These are phyloP conservation scores for Tiphia femorata DNA, from an alignment of 2,888 invertebrate species.

Conservation along the genomic window DNA sequence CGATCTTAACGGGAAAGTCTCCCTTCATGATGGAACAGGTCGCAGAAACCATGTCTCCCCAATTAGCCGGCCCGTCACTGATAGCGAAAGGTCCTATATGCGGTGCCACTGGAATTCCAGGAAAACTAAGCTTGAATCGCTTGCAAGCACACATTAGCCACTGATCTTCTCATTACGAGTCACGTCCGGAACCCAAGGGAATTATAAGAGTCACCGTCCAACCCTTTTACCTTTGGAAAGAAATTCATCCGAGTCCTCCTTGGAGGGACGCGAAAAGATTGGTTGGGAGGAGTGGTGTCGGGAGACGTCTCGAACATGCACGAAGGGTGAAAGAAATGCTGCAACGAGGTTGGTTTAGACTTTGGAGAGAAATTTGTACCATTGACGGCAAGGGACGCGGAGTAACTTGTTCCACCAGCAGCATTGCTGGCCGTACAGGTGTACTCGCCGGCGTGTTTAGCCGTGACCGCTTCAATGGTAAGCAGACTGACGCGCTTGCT, in stretches of 20 bases:
- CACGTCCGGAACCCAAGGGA: no score
- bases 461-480: conserved; percentile 76
- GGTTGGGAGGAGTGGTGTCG: no score
- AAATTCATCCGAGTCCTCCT: no score
- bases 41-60: conserved; percentile 68
- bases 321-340: conserved; percentile 17
- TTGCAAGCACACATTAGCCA: no score
- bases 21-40: conserved; percentile 85
- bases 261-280: no score
- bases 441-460: conserved; percentile 77
- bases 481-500: conserved; percentile 76
- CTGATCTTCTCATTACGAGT: no score
- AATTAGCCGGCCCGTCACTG: conserved; percentile 67
- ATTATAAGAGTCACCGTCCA: no score
- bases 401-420: conserved; percentile 75
- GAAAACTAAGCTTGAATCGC: no score
- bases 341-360: background rate
- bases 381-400: conserved; percentile 76
- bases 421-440: conserved; percentile 77
- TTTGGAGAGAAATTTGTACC: conserved; percentile 71
- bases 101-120: conserved; percentile 68
- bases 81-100: conserved; percentile 68
- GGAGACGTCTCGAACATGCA: conserved; percentile 13
- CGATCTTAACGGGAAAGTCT: conserved; percentile 82
- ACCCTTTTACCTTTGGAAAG: no score